Percentiles rank a stretch among this genome's conserved stretches.
Conservation (phyloP, 2,888 invertebrate genomes). For the Tetropium fuscum region DNA sequence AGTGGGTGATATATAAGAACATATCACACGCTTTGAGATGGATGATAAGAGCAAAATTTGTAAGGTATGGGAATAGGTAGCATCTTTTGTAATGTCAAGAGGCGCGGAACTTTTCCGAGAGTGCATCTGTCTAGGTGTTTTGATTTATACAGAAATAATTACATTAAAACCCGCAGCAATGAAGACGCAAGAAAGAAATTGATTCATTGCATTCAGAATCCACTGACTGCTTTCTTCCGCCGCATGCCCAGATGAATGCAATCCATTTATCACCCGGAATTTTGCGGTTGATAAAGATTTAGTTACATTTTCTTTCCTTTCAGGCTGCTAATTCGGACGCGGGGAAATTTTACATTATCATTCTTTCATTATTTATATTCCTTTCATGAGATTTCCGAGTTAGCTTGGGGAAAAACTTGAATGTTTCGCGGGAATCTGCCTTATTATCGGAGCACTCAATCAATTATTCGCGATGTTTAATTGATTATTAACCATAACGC, state of each 20-base stretch:
- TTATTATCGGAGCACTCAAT: slow-evolving; percentile 21
- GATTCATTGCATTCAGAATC: slow-evolving; percentile 53
- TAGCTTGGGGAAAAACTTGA: slow-evolving; percentile 6
- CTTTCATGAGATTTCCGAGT: slow-evolving; percentile 36
- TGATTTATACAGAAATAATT: slow-evolving; percentile 65
- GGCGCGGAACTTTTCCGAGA: slow-evolving; percentile 7
- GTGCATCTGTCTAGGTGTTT: slow-evolving; percentile 55
- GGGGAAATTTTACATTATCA: slow-evolving; percentile 64
- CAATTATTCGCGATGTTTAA: slow-evolving; percentile 38
- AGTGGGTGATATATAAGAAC: too few relatives aligned
- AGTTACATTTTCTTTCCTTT: slow-evolving; percentile 62
- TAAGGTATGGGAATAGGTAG: too few relatives aligned
- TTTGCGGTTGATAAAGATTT: slow-evolving; percentile 66
- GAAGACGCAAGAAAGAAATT: slow-evolving; percentile 51
- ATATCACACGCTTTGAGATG: too few relatives aligned
- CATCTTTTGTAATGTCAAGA: too few relatives aligned
- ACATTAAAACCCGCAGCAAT: slow-evolving; percentile 55
- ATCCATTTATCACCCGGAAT: slow-evolving; percentile 63
- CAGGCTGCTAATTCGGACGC: slow-evolving; percentile 59
- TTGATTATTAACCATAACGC: slow-evolving; percentile 45
- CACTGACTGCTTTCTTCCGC: slow-evolving; percentile 60
- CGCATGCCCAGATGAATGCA: slow-evolving; percentile 57
- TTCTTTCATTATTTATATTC: slow-evolving; percentile 64
- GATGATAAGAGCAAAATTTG: too few relatives aligned
- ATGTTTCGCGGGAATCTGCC: slow-evolving; percentile 19